Conservation (phyloP, 2,888 invertebrate genomes). For the Elysia crispata region DNA sequence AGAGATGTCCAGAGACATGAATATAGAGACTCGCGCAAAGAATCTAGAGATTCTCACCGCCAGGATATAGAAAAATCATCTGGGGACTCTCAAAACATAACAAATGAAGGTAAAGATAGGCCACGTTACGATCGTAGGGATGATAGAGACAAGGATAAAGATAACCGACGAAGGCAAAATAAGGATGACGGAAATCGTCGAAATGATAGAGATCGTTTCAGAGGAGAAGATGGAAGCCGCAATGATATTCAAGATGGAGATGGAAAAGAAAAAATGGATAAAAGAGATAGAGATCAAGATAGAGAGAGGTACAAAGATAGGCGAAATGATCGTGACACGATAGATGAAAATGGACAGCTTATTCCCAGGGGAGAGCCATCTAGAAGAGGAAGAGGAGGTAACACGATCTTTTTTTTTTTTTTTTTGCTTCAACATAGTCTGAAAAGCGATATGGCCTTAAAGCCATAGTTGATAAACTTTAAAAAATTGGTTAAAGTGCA, state of each 20-base stretch:
- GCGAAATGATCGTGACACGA: slow-evolving; percentile 47
- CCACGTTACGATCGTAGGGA: slow-evolving; percentile 46
- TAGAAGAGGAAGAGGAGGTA: slow-evolving; percentile 84
- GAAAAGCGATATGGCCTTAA: no score
- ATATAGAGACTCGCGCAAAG: slow-evolving; percentile 39
- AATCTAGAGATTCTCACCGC: slow-evolving; percentile 16
- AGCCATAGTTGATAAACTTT: no score
- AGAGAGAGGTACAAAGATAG: slow-evolving; percentile 51
- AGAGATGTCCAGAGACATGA: slow-evolving; percentile 29
- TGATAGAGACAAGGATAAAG: slow-evolving; percentile 48
- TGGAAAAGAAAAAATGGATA: slow-evolving; percentile 44
- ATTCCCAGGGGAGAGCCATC: slow-evolving; percentile 93
- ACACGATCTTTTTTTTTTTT: no score
- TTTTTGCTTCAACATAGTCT: no score
- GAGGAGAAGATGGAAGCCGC: slow-evolving; percentile 41
- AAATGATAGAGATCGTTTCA: slow-evolving; percentile 44
- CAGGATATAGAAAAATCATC: slow-evolving; percentile 18
- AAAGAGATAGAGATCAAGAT: slow-evolving; percentile 48
- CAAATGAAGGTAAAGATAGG: slow-evolving; percentile 38
- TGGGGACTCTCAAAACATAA: slow-evolving; percentile 21
- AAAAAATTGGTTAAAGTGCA: no score
- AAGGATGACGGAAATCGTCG: slow-evolving; percentile 48
- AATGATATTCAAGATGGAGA: slow-evolving; percentile 51
- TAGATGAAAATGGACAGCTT: slow-evolving; percentile 75
- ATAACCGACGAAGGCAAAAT: slow-evolving; percentile 38